A percentile compares a stretch with the other conserved stretches of the same genome.
phyloP scores from a whole-genome alignment of 1,140 invertebrate species.

The Popillia japonica region DNA sequence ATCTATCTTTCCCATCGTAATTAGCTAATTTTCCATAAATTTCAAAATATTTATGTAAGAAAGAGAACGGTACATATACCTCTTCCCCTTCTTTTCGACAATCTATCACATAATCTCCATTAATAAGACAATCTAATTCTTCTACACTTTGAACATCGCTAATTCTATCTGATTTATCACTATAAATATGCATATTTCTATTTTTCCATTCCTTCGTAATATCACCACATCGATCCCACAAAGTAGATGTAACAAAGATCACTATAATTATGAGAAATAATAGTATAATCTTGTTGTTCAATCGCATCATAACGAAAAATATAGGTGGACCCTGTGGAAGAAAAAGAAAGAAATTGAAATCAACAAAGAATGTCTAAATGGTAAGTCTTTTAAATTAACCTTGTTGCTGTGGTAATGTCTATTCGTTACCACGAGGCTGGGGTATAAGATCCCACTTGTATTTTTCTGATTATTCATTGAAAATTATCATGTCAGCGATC shows the following conservation, averaged over 20 bases:
- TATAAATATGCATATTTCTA: conserved; percentile 49
- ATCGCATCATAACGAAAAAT: conserved; percentile 66
- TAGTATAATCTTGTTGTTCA: conserved; percentile 66
- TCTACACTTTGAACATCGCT: conserved; percentile 65
- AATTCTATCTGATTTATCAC: conserved; percentile 42
- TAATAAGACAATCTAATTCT: conserved; percentile 90
- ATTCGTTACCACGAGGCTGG: conserved; percentile 36
- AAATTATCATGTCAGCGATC: conserved; percentile 38
- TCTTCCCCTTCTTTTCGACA: conserved; percentile 87
- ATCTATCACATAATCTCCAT: conserved; percentile 84
- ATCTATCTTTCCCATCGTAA: conserved; percentile 75
- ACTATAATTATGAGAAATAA: conserved; percentile 62
- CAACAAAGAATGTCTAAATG: neutral
- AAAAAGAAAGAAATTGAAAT: conserved; percentile 27
- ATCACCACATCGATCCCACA: conserved; percentile 67
- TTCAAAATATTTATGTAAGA: conserved; percentile 95
- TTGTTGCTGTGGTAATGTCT: conserved; percentile 41
- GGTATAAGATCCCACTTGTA: conserved; percentile 36
- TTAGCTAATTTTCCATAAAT: conserved; percentile 82
- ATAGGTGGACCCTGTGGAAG: conserved; percentile 54
- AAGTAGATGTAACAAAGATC: conserved; percentile 62
- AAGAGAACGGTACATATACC: conserved; percentile 88
- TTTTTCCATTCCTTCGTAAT: conserved; percentile 55
- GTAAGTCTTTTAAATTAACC: conserved; percentile 28
- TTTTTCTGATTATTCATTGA: conserved; percentile 41